Evolutionary conservation across 2,797 vertebrate species (phyloP).

Genomic region (Enteromius afrohamiltoni): DNA sequence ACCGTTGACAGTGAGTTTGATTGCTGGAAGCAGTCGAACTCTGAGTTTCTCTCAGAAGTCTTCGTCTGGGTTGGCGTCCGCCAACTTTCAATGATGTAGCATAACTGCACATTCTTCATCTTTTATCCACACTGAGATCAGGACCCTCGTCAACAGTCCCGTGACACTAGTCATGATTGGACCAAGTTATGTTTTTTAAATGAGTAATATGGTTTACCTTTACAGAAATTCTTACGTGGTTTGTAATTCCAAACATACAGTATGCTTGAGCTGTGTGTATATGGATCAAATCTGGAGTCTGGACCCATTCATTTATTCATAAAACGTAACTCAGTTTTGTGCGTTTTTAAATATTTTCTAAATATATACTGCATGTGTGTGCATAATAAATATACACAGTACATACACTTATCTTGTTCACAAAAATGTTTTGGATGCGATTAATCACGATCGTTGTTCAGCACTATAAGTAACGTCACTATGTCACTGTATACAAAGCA

Average conservation of each 20-base stretch:
- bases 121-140: not conserved
- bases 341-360: no score
- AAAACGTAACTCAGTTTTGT: not conserved
- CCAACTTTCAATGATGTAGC: conserved; percentile 17
- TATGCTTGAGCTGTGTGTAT: not conserved
- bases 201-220: not conserved
- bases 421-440: no score
- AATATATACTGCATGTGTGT: no score
- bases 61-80: not conserved
- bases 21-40: conserved; percentile 8
- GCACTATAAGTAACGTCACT: no score
- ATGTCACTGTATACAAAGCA: no score
- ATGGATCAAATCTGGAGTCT: not conserved
- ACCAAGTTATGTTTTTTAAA: not conserved
- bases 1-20: conserved; percentile 5
- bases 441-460: no score
- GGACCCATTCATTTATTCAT: no score
- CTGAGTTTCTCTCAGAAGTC: conserved; percentile 27
- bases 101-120: conserved; percentile 2
- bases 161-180: not conserved
- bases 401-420: no score
- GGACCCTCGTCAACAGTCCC: not conserved
- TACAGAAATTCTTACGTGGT: not conserved
- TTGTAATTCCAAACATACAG: not conserved
- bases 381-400: no score